Percentiles rank a stretch among this genome's conserved stretches.
Evolutionary conservation across 2,113 vertebrate species (phyloP).

Genomic region (Chionomys nivalis): DNA sequence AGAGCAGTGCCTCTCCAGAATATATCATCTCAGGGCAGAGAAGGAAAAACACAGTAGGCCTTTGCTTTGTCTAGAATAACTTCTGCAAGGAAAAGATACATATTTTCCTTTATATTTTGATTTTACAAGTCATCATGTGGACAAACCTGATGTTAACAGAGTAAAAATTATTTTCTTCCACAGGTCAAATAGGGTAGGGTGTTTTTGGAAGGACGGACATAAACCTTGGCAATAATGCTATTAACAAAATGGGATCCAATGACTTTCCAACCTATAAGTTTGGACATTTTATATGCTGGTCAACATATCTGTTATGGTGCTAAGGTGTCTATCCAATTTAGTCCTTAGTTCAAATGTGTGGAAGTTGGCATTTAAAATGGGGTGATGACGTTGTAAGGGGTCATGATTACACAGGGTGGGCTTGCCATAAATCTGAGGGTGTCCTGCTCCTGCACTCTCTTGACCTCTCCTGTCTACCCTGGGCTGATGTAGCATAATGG

Average conservation of each 20-base stretch:
- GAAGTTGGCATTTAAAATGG: not conserved
- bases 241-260: not conserved
- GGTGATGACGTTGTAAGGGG: too few relatives aligned
- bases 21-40: not conserved
- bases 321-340: not conserved
- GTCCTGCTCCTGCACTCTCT: not conserved
- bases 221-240: not conserved
- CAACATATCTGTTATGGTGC: not conserved
- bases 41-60: not conserved
- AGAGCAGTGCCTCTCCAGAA: not conserved
- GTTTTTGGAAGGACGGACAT: not conserved
- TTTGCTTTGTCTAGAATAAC: not conserved
- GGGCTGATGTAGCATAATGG: not conserved
- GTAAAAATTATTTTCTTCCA: not conserved
- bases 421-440: not conserved
- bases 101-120: slow-evolving; percentile 19
- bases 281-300: not conserved
- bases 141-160: not conserved
- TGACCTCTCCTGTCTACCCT: not conserved
- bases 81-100: not conserved
- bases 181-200: not conserved
- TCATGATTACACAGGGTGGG: not conserved
- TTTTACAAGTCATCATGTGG: not conserved
- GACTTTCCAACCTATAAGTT: not conserved
- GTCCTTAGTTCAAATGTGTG: not conserved